A percentile compares a stretch with the other conserved stretches of the same genome.
Evolutionary conservation across 2,113 vertebrate species (phyloP).

Genomic region (Erpornis zantholeuca): DNA sequence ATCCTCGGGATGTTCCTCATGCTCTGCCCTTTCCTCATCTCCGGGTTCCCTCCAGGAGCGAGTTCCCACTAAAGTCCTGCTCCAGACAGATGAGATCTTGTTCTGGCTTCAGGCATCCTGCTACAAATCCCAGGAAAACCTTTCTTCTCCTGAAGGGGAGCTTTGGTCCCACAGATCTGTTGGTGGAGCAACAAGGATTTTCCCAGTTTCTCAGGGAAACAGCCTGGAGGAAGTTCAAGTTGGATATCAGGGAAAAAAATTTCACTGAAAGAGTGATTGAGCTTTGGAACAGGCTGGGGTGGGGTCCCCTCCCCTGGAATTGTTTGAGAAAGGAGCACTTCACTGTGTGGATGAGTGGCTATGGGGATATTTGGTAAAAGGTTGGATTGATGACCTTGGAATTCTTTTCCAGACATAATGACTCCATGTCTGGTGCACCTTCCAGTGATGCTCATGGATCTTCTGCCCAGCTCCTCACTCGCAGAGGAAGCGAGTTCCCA

Average conservation of each 20-base stretch:
- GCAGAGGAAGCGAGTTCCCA: rapidly evolving
- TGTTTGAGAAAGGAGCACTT: background rate
- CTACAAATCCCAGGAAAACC: background rate
- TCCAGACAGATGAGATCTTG: background rate
- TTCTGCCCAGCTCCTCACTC: background rate
- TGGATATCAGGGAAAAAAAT: background rate
- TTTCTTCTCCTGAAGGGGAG: background rate
- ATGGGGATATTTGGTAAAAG: background rate
- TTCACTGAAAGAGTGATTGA: background rate
- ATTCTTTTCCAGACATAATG: background rate
- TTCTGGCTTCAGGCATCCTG: background rate
- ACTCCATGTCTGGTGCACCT: background rate
- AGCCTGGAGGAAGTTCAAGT: background rate
- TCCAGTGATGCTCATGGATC: rapidly evolving
- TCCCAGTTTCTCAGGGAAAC: background rate
- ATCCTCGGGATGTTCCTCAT: background rate
- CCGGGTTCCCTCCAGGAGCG: background rate
- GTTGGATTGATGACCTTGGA: background rate
- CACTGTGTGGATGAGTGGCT: background rate
- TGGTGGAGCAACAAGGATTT: background rate
- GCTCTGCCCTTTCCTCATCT: background rate
- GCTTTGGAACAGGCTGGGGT: background rate
- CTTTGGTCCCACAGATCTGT: background rate
- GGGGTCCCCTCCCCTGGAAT: background rate
- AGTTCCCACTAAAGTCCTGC: background rate